phyloP scores from a whole-genome alignment of 1,140 invertebrate genomes.

The Neoseiulus cucumeris region DNA sequence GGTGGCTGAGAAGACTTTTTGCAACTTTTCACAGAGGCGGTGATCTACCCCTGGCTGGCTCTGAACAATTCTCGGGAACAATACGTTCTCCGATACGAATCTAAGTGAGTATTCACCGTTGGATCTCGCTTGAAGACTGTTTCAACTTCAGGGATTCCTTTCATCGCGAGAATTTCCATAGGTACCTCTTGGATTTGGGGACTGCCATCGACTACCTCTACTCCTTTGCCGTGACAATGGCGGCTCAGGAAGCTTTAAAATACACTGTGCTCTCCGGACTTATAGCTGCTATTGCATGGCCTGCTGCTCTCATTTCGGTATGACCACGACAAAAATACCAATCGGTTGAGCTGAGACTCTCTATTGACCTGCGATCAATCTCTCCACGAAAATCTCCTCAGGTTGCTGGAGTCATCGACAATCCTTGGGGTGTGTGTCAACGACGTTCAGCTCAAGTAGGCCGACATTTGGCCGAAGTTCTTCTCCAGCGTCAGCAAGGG shows the following conservation, averaged over 20 bases:
- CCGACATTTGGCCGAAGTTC: conserved; percentile 43
- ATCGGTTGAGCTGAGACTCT: too few species aligned
- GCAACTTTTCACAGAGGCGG: conserved; percentile 16
- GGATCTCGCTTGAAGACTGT: too few species aligned
- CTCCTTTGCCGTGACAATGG: conserved; percentile 41
- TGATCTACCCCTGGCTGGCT: conserved; percentile 35
- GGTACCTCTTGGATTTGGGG: conserved; percentile 42
- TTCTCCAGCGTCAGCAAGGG: conserved; percentile 40
- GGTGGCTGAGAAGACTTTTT: background rate
- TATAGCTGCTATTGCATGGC: conserved; percentile 46
- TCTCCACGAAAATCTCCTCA: background rate
- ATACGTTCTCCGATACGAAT: conserved; percentile 46
- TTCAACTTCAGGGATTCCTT: too few species aligned
- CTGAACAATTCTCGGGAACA: conserved; percentile 42
- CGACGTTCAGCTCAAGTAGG: conserved; percentile 42
- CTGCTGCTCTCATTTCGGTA: conserved; percentile 37
- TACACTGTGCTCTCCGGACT: conserved; percentile 45
- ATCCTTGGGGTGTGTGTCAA: conserved; percentile 52
- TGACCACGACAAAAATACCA: conserved; percentile 22
- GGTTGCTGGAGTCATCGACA: conserved; percentile 42
- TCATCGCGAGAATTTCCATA: background rate
- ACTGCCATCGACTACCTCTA: conserved; percentile 42
- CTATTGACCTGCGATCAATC: too few species aligned
- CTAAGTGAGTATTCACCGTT: conserved; percentile 25
- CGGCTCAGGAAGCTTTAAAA: conserved; percentile 50